Percentiles rank a stretch among this genome's conserved stretches.
Conservation (phyloP, 2,888 invertebrate genomes). For the Neria commutata region DNA sequence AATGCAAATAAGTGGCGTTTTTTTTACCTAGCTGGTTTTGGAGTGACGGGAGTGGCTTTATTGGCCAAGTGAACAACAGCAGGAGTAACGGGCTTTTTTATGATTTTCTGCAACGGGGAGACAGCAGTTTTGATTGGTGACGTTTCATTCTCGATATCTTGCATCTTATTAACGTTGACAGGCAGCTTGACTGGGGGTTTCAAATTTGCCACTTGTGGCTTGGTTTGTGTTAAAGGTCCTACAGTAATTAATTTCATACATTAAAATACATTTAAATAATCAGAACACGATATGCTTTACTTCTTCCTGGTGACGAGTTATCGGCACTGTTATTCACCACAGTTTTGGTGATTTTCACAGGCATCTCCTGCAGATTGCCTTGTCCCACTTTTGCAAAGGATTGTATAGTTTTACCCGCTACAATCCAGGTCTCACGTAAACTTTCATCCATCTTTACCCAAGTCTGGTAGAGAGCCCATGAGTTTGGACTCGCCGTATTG, state of each 20-base stretch:
- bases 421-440: conserved; percentile 78
- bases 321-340: conserved; percentile 51
- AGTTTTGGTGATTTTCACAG: conserved; percentile 62
- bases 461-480: conserved; percentile 82
- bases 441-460: conserved; percentile 82
- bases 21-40: conserved; percentile 28
- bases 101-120: conserved; percentile 29
- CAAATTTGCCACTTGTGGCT: conserved; percentile 38
- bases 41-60: conserved; percentile 3
- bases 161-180: conserved; percentile 38
- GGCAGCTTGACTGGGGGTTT: conserved; percentile 42
- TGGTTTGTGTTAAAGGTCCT: conserved; percentile 41
- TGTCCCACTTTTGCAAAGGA: conserved; percentile 69
- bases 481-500: conserved; percentile 65
- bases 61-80: too few relatives aligned
- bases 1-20: neutral
- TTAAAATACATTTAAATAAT: neutral
- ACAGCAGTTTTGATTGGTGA: conserved; percentile 30
- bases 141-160: conserved; percentile 47
- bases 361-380: conserved; percentile 61
- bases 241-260: conserved; percentile 5
- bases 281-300: conserved; percentile 35
- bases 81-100: conserved; percentile 34
- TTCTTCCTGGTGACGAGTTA: conserved; percentile 44
- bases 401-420: conserved; percentile 79